A percentile compares a stretch with the other conserved stretches of the same genome.
These are phyloP conservation scores for Pogona vitticeps DNA, from an alignment of 2,113 vertebrate species.

Conservation along the genomic window DNA sequence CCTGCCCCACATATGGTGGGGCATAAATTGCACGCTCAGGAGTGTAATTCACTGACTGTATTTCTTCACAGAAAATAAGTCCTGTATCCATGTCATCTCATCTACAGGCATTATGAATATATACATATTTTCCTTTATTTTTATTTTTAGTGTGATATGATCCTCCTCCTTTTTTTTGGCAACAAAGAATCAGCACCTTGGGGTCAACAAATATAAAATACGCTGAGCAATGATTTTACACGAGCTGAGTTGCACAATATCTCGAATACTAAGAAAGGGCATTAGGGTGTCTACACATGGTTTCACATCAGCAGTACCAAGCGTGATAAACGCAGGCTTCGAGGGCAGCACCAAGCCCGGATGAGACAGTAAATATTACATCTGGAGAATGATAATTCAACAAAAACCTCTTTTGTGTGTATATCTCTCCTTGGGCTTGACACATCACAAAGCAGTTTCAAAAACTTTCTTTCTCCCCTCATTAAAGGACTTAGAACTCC, in stretches of 20 bases:
- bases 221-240: too few species aligned
- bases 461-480: background rate
- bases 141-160: too few species aligned
- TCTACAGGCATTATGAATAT: too few species aligned
- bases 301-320: background rate
- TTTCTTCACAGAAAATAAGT: too few species aligned
- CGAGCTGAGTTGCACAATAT: background rate
- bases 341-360: background rate
- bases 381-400: background rate
- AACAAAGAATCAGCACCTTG: too few species aligned
- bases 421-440: background rate
- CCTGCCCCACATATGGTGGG: too few species aligned
- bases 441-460: rapidly evolving
- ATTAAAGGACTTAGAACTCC: slow-evolving; percentile 35
- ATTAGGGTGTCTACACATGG: rapidly evolving
- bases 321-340: rapidly evolving
- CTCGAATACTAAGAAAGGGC: background rate
- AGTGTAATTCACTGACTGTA: too few species aligned
- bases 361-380: rapidly evolving
- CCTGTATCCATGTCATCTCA: too few species aligned
- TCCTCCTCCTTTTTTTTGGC: too few species aligned
- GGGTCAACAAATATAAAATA: too few species aligned
- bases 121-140: too few species aligned
- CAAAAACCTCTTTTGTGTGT: background rate
- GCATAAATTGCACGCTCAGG: too few species aligned